Conservation (phyloP, 2,797 vertebrate species). For the Pantherophis vulpinus region DNA sequence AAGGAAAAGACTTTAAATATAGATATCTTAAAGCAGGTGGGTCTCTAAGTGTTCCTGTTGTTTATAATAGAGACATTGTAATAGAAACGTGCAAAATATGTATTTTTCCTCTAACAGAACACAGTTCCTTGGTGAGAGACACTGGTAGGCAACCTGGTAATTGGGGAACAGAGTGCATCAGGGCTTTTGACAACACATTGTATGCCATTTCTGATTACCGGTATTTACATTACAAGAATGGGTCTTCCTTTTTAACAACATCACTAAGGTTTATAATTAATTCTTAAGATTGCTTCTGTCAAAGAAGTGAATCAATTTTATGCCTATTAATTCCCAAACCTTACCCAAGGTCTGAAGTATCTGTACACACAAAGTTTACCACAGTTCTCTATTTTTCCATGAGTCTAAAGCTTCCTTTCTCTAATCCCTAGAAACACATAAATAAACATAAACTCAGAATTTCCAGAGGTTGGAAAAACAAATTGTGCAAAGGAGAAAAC, state of each 20-base stretch:
- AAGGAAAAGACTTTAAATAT: background rate
- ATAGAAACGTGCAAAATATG: background rate
- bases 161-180: background rate
- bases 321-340: background rate
- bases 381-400: constrained; percentile 13
- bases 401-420: background rate
- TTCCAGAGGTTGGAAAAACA: background rate
- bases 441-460: background rate
- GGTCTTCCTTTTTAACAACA: background rate
- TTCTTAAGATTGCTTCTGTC: background rate
- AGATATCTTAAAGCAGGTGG: background rate
- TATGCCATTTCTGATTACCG: background rate
- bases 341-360: background rate
- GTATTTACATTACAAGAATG: background rate
- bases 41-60: background rate
- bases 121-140: background rate
- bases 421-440: background rate
- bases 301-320: constrained; percentile 5
- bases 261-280: background rate
- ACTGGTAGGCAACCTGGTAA: background rate
- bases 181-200: background rate
- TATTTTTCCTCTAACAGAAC: background rate
- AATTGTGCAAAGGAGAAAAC: background rate
- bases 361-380: background rate
- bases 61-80: background rate